Conservation (phyloP, 2,113 vertebrate genomes). For the Centrocercus urophasianus region DNA sequence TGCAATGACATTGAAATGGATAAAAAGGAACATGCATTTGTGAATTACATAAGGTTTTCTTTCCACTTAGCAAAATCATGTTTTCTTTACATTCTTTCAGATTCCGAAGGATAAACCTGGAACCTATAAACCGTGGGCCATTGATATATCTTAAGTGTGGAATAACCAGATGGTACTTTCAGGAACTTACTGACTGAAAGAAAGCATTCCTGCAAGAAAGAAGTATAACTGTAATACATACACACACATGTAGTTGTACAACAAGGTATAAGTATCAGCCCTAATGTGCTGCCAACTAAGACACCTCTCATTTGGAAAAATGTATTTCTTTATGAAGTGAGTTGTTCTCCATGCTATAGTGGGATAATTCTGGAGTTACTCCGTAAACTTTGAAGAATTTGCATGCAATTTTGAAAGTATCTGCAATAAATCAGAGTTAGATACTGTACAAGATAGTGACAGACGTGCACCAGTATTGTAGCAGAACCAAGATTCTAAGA, state of each 20-base stretch:
- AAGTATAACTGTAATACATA: background rate
- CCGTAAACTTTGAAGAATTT: background rate
- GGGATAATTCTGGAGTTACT: background rate
- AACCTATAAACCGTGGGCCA: conserved; percentile 61
- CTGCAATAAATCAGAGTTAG: background rate
- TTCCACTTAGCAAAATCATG: background rate
- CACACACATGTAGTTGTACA: background rate
- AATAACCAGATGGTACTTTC: background rate
- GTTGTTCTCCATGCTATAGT: background rate
- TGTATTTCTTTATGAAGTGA: background rate
- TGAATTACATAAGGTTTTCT: background rate
- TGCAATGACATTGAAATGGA: background rate
- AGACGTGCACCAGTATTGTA: background rate
- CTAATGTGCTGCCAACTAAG: background rate
- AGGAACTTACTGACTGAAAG: background rate
- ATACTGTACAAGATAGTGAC: background rate
- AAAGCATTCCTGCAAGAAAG: background rate
- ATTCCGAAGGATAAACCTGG: conserved; percentile 70
- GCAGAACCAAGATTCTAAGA: background rate
- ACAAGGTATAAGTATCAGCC: background rate
- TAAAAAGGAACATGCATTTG: background rate
- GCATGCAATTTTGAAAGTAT: background rate
- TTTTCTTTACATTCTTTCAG: conserved; percentile 43
- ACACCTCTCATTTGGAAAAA: background rate
- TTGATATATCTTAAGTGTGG: background rate